Evolutionary conservation across 2,888 invertebrate species (phyloP), one percentile per base, ranked within the genome.

Genomic region (Stictocephala bisonia): DNA sequence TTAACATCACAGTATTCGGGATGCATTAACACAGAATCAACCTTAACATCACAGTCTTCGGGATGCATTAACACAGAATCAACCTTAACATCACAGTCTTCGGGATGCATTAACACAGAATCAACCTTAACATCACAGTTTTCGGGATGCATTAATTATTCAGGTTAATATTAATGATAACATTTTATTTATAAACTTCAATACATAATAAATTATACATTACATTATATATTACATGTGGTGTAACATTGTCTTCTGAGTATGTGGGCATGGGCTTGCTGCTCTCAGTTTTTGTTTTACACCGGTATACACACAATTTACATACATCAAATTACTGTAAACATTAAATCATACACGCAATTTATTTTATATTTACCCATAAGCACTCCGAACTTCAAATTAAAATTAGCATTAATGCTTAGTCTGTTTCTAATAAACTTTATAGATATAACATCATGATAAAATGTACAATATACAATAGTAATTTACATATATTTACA

Each of bases 381-480:
- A 60, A 60, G 60, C 60, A 60, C 40, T 60, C 60, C 60, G 60
- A 60, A 60, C 60, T 60, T 60, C 41, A 60, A 60, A 60, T 24
- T 40, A 60, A 60, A 60, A 35, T 60, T 60, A 60, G 60, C 35
- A 15, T 60, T 24, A 60, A 35, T 40, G 27, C 27, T 20, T 60
- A 40, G 60, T 60, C 60, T 41, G 24, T 20, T 60, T 44, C 60
- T 44, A 64, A 64, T 44, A 64, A 40, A 22, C 27, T 40, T 64
- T 26, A 40, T 2, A 44, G 27, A 41, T 60, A 20, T 24, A 40
- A 64, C 40, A 20, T 44, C 35, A 20, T 44, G 40, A 64, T 64
- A 64, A 64, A 64, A 40, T 64, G 41, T 64, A 64, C 64, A 64
- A 64, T 64, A 44, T 64, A 64, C 64, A 64, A 60, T 60, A 60